These are phyloP conservation scores for Lamellibrachia satsuma DNA, from an alignment of 2,888 invertebrate genomes.

Conservation along the genomic window DNA sequence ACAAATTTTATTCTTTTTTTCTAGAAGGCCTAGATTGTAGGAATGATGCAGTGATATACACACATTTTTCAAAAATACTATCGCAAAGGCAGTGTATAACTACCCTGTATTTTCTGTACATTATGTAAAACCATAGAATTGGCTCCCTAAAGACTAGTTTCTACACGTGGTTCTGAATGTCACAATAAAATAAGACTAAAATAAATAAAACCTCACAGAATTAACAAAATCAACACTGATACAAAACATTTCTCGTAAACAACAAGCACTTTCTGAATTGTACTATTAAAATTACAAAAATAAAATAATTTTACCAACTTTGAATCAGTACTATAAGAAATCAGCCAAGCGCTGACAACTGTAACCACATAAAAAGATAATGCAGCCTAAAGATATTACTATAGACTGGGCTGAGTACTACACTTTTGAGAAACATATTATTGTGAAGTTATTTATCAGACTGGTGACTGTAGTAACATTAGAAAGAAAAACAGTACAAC, in stretches of 20 bases:
- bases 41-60: neutral
- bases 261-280: neutral
- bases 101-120: neutral
- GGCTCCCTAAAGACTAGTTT: neutral
- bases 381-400: neutral
- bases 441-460: no score
- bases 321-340: neutral
- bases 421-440: neutral
- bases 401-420: no score
- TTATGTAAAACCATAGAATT: neutral
- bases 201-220: neutral
- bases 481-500: no score
- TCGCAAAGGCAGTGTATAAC: neutral
- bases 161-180: conserved; percentile 10
- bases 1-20: neutral
- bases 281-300: neutral
- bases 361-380: neutral
- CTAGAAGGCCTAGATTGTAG: neutral
- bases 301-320: neutral
- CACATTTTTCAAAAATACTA: neutral
- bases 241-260: neutral
- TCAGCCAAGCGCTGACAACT: neutral
- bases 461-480: no score
- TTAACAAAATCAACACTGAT: neutral
- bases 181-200: neutral